A percentile compares a stretch with the other conserved stretches of the same genome.
phyloP scores from a whole-genome alignment of 2,888 invertebrate genomes.

The Chrysodeixis includens region DNA sequence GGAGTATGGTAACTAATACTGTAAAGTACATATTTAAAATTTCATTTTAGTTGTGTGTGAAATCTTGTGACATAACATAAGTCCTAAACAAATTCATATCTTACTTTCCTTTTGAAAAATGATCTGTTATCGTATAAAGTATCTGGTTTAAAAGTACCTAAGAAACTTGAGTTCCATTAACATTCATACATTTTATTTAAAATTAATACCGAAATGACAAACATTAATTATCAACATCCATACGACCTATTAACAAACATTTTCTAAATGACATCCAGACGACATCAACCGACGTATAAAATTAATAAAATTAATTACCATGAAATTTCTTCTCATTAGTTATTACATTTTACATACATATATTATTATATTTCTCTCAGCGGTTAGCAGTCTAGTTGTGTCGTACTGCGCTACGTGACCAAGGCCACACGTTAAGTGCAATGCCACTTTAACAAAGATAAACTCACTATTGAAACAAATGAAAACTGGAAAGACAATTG shows the following conservation, averaged over 20 bases:
- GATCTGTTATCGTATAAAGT: too few species aligned
- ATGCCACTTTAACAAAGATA: conserved; percentile 17
- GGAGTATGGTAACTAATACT: too few species aligned
- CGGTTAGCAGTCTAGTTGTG: conserved; percentile 15
- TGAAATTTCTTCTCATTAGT: conserved; percentile 4
- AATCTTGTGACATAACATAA: too few species aligned
- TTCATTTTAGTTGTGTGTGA: too few species aligned
- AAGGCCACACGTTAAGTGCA: conserved; percentile 33
- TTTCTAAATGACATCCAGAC: conserved; percentile 9
- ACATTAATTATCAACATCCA: too few species aligned
- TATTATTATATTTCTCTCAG: conserved; percentile 1
- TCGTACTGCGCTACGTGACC: conserved; percentile 40
- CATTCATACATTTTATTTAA: too few species aligned
- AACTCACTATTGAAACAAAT: conserved; percentile 35
- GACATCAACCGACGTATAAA: conserved; percentile 3
- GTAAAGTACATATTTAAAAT: too few species aligned
- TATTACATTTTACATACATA: neutral
- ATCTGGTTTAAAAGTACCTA: neutral
- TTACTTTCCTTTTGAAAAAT: too few species aligned
- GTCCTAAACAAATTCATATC: too few species aligned
- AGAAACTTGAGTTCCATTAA: neutral
- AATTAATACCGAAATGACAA: neutral
- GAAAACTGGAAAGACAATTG: conserved; percentile 18
- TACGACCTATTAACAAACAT: neutral
- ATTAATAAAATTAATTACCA: conserved; percentile 6